These are phyloP conservation scores for Gila robusta DNA, from an alignment of 2,797 vertebrate species.

Conservation along the genomic window DNA sequence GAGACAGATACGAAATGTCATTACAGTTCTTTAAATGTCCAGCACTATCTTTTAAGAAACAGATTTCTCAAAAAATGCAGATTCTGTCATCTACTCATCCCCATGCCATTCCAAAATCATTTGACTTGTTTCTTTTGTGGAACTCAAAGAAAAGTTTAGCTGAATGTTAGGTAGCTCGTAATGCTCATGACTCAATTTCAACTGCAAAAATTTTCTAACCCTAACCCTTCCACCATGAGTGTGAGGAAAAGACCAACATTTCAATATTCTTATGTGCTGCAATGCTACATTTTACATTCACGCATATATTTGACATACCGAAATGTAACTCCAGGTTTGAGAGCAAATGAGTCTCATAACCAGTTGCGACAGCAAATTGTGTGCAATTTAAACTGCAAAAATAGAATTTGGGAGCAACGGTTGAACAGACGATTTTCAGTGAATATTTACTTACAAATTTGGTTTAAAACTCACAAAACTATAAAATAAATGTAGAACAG, in stretches of 20 bases:
- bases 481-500: not conserved
- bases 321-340: not conserved
- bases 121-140: no score
- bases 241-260: not conserved
- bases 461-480: not conserved
- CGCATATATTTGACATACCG: not conserved
- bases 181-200: not conserved
- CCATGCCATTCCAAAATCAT: no score
- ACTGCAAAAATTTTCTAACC: not conserved
- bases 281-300: not conserved
- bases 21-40: not conserved
- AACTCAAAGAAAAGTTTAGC: no score
- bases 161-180: no score
- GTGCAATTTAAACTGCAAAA: not conserved
- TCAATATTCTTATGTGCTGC: not conserved
- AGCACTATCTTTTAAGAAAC: not conserved
- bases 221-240: not conserved
- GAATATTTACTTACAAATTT: not conserved
- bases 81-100: not conserved
- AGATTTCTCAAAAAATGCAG: not conserved
- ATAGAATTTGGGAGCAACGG: not conserved
- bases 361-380: not conserved
- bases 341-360: not conserved
- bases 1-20: conserved; percentile 2
- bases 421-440: not conserved